Evolutionary conservation across 2,113 vertebrate species (phyloP), one percentile per base, ranked within the genome.

Genomic region (Gymnarchus niloticus): DNA sequence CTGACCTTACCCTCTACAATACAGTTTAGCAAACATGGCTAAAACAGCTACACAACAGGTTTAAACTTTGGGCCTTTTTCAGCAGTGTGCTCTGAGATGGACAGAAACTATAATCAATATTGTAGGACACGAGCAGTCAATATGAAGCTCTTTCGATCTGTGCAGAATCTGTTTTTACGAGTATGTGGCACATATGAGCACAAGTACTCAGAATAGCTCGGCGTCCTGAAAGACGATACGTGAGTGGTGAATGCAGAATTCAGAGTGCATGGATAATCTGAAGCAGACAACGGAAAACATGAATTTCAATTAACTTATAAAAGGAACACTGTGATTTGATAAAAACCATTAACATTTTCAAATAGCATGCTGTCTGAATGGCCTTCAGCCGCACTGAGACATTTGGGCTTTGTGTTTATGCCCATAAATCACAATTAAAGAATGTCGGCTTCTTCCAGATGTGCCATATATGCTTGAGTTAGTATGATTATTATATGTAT

Each of bases 351-450:
- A 83, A 57, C 82, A 57, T 85, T 78, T 85, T 57, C 21, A 78
- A 80, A 80, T 69, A 85, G 21, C 33, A 3, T 1, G 37, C 17
- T 23, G 54, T 56, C 82, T 46, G 85, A 48, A 82, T 77, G 87
- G 89, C 90, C 87, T 90, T 91, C 86, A 87, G 59, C 46, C 81
- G 86, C 78, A 83, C 84, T 81, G 48, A n/a, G 51, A 54, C 48
- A 52, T 54, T 48, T 23, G 21, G 28, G 8, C 54, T 46, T 57
- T 83, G 28, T n/a, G 17, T 46, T 83, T 59, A 59, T 44, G 82
- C 19, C 54, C 82, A 83, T 83, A 54, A 12, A 54, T 82, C 48
- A 82, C 80, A 54, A 33, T 82, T 54, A 82, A 82, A 51, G 80
- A 54, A 82, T 25, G 6, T 17, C 19, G 3, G 80, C 48, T 82